Conservation (phyloP, 2,888 invertebrate genomes). For the Campoplex capitator region DNA sequence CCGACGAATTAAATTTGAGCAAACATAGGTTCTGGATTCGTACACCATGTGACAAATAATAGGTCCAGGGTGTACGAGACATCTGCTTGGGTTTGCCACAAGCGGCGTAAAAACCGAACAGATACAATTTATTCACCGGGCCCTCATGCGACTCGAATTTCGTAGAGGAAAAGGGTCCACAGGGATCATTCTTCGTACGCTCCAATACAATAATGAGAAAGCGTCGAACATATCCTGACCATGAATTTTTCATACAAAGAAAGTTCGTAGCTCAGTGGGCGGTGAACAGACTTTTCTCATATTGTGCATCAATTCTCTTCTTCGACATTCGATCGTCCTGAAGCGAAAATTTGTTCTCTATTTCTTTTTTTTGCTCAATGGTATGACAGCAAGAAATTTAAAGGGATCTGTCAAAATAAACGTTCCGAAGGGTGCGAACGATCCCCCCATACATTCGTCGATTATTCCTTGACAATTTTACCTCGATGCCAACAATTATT, state of each 20-base stretch:
- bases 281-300: constrained; percentile 42
- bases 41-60: not conserved
- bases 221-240: constrained; percentile 11
- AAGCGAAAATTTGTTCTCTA: constrained; percentile 38
- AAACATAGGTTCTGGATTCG: not conserved
- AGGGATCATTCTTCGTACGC: constrained; percentile 40
- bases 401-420: constrained; percentile 38
- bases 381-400: constrained; percentile 4
- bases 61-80: constrained; percentile 19
- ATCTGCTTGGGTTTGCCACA: constrained; percentile 37
- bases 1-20: not conserved
- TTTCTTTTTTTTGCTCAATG: constrained; percentile 4
- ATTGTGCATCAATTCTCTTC: constrained; percentile 7
- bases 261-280: constrained; percentile 45
- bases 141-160: constrained; percentile 50
- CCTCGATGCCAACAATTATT: not conserved
- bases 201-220: constrained; percentile 9
- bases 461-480: not conserved
- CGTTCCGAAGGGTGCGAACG: constrained; percentile 28
- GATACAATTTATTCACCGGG: constrained; percentile 47
- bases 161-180: constrained; percentile 46
- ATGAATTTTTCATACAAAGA: constrained; percentile 52
- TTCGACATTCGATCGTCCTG: constrained; percentile 34
- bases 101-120: constrained; percentile 29
- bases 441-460: not conserved